Percentiles rank a stretch among this genome's conserved stretches.
Evolutionary conservation across 2,113 vertebrate species (phyloP).

Genomic region (Sphyrna mokarran): DNA sequence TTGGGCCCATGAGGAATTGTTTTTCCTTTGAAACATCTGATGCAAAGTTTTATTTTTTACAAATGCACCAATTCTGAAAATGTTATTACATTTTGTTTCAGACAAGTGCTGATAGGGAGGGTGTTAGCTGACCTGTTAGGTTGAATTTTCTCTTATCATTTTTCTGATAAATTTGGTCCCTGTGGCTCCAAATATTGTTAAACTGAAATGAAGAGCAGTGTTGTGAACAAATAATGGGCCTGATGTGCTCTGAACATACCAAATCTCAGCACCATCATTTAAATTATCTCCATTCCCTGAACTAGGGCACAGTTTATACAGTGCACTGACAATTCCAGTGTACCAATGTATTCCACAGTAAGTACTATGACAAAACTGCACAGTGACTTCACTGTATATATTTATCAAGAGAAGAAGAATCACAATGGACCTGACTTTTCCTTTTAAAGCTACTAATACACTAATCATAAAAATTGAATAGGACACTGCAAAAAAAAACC

Average conservation of each 20-base stretch:
- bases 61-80: not conserved
- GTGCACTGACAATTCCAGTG: not conserved
- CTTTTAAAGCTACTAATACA: conserved; percentile 10
- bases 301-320: not conserved
- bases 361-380: not conserved
- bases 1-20: not conserved
- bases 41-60: not conserved
- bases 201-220: not conserved
- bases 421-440: not conserved
- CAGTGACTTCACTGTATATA: not conserved
- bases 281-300: not conserved
- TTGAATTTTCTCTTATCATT: not conserved
- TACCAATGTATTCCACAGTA: not conserved
- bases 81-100: not conserved
- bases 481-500: not conserved
- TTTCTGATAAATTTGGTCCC: not conserved
- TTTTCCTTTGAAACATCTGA: not conserved
- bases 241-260: not conserved
- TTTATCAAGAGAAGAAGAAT: not conserved
- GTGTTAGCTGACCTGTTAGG: not conserved
- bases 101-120: not conserved
- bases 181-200: not conserved
- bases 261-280: not conserved
- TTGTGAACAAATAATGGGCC: not conserved
- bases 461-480: conserved; percentile 4